Conservation (phyloP, 2,113 vertebrate genomes). For the Oxyruncus cristatus region DNA sequence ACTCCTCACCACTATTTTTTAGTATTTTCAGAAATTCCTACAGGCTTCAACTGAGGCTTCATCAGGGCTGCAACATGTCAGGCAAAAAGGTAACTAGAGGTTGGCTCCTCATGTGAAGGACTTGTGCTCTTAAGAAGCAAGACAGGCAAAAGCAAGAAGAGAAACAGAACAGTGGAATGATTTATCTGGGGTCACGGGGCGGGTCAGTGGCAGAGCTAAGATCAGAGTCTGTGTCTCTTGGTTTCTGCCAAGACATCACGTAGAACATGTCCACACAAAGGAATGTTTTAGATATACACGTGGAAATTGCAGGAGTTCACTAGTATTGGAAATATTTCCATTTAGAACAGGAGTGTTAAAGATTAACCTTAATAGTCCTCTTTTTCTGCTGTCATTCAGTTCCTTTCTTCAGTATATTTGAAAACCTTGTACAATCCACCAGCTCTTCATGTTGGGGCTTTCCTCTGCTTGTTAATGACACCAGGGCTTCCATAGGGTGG, state of each 20-base stretch:
- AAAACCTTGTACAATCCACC: background rate
- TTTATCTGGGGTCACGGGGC: slow-evolving; percentile 39
- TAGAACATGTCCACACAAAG: slow-evolving; percentile 40
- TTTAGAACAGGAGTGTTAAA: slow-evolving; percentile 30
- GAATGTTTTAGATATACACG: slow-evolving; percentile 8
- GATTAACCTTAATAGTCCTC: slow-evolving; percentile 14
- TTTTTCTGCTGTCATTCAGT: slow-evolving; percentile 17
- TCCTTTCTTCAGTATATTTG: background rate
- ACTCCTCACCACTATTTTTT: background rate
- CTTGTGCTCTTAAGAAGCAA: background rate
- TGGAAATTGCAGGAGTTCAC: slow-evolving; percentile 18
- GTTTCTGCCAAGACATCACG: slow-evolving; percentile 34
- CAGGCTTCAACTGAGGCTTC: background rate
- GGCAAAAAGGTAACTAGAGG: background rate
- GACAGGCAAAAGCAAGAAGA: slow-evolving; percentile 6
- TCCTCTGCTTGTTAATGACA: background rate
- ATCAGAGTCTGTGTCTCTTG: slow-evolving; percentile 36
- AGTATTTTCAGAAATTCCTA: background rate
- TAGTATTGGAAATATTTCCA: slow-evolving; percentile 17
- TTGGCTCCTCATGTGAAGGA: background rate
- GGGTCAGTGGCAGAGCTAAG: background rate
- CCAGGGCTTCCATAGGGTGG: background rate
- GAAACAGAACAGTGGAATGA: slow-evolving; percentile 46
- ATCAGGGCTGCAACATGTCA: background rate
- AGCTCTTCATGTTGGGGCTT: background rate